Conservation (phyloP, 2,113 vertebrate genomes). For the Lipophrys pholis region DNA sequence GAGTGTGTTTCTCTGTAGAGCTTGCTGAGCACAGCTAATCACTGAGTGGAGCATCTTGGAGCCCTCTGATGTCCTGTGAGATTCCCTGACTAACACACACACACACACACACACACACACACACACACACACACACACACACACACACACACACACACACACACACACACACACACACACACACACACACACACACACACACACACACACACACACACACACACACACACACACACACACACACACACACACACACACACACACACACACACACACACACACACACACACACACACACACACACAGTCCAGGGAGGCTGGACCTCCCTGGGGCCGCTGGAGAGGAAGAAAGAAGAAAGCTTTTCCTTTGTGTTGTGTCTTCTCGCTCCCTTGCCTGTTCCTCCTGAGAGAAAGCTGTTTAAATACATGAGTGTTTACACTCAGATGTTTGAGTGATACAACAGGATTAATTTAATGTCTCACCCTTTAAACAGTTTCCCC, state of each 20-base stretch:
- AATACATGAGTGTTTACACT: not conserved
- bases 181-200: constrained; percentile 14
- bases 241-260: constrained; percentile 14
- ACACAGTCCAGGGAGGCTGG: not conserved
- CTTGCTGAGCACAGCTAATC: constrained; percentile 59
- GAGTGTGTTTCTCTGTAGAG: constrained; percentile 29
- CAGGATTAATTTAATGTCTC: constrained; percentile 12
- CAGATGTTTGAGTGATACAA: constrained; percentile 3
- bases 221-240: constrained; percentile 15
- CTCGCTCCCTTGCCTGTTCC: constrained; percentile 1
- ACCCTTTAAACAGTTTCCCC: constrained; percentile 9
- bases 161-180: constrained; percentile 11
- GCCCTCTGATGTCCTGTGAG: constrained; percentile 51
- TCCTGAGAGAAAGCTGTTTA: constrained; percentile 28
- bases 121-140: constrained; percentile 17
- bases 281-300: constrained; percentile 8
- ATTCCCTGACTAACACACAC: constrained; percentile 31
- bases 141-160: constrained; percentile 11
- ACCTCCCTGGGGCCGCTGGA: constrained; percentile 25
- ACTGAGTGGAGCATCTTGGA: constrained; percentile 48
- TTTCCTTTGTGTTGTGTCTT: constrained; percentile 33
- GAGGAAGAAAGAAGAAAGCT: constrained; percentile 23
- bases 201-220: constrained; percentile 13
- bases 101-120: constrained; percentile 7
- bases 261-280: constrained; percentile 12